A percentile compares a stretch with the other conserved stretches of the same genome.
These are phyloP conservation scores for Heterotis niloticus DNA, from an alignment of 2,113 vertebrate species.

Conservation along the genomic window DNA sequence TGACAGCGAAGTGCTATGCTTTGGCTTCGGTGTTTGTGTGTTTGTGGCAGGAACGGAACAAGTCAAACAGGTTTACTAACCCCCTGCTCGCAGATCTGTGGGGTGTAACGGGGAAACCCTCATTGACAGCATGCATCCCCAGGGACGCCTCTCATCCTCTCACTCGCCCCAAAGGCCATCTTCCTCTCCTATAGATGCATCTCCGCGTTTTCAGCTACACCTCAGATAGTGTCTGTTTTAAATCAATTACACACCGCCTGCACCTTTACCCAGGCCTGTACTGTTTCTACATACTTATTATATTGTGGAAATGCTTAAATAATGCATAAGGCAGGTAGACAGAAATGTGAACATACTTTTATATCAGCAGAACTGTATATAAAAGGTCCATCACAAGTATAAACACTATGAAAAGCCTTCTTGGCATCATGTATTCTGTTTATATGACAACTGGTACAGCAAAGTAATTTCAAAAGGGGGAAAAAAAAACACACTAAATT, in stretches of 20 bases:
- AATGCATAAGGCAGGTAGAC: constrained; percentile 65
- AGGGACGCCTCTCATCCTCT: constrained; percentile 20
- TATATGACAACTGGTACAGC: constrained; percentile 65
- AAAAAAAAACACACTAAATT: constrained; percentile 59
- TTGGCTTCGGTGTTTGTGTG: not conserved
- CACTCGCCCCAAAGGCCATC: not conserved
- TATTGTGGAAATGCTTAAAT: constrained; percentile 54
- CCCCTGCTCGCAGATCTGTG: not conserved
- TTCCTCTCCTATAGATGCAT: not conserved
- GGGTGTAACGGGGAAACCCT: not conserved
- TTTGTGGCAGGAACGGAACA: constrained; percentile 29
- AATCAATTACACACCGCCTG: constrained; percentile 70
- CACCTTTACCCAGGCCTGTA: constrained; percentile 48
- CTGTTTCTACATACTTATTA: constrained; percentile 55
- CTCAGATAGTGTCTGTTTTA: constrained; percentile 67
- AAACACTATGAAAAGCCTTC: constrained; percentile 65
- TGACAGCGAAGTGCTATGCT: too few species aligned
- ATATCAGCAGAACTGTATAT: constrained; percentile 43
- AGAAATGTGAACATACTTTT: constrained; percentile 39
- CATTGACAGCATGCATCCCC: too few species aligned
- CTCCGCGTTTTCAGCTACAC: constrained; percentile 41
- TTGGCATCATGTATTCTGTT: constrained; percentile 68
- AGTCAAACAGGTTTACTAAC: constrained; percentile 34
- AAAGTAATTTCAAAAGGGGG: constrained; percentile 65
- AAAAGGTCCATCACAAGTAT: constrained; percentile 54